phyloP scores from a whole-genome alignment of 1,140 invertebrate species.

The Argopecten irradians region DNA sequence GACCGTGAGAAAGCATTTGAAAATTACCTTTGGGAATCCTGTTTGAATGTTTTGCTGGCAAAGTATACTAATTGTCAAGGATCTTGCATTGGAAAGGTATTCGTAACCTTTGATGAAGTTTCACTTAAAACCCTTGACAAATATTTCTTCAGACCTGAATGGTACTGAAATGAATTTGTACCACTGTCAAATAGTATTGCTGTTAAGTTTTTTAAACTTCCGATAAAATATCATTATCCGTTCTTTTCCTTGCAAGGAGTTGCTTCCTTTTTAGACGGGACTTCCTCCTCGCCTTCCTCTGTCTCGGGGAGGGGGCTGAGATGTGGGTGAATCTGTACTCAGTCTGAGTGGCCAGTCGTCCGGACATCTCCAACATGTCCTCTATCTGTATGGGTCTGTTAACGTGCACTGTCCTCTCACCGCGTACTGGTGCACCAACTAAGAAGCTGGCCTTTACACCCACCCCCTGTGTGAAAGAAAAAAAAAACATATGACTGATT shows the following conservation, averaged over 20 bases:
- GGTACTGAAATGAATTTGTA: neutral
- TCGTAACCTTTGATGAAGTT: neutral
- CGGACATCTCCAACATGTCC: slow-evolving; percentile 54
- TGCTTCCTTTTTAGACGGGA: slow-evolving; percentile 44
- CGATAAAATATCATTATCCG: neutral
- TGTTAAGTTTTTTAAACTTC: neutral
- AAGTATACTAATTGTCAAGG: neutral
- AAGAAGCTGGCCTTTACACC: slow-evolving; percentile 71
- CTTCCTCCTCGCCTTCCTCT: slow-evolving; percentile 50
- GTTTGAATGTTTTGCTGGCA: neutral
- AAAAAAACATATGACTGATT: too few relatives aligned
- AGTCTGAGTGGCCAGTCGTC: slow-evolving; percentile 50
- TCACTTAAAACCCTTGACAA: neutral
- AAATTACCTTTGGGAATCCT: neutral
- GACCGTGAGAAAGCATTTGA: neutral
- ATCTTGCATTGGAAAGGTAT: neutral
- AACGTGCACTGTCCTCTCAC: slow-evolving; percentile 69
- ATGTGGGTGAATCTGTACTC: slow-evolving; percentile 63
- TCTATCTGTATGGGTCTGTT: slow-evolving; percentile 73
- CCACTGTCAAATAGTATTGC: neutral
- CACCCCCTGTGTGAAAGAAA: slow-evolving; percentile 65
- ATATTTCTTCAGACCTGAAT: neutral
- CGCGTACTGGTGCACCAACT: slow-evolving; percentile 70
- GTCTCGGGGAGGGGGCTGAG: slow-evolving; percentile 56
- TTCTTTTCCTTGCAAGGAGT: slow-evolving; percentile 21